These are phyloP conservation scores for Craterocephalus amniculus DNA, from an alignment of 2,797 vertebrate species.

Conservation along the genomic window DNA sequence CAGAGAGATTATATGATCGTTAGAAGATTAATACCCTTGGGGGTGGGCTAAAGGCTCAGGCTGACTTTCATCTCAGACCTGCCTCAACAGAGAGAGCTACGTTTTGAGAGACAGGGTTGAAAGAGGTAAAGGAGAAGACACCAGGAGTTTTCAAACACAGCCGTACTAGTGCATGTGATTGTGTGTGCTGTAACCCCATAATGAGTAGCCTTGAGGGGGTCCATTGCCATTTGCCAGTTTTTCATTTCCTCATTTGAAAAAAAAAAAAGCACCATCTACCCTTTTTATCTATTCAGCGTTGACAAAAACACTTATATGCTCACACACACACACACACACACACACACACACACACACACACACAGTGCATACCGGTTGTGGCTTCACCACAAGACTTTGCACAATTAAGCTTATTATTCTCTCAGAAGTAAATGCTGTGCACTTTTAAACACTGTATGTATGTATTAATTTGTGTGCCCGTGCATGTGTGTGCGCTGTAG, in stretches of 20 bases:
- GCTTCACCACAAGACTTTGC: conserved; percentile 84
- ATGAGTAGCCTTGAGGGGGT: conserved; percentile 90
- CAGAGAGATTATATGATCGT: conserved; percentile 88
- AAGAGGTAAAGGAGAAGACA: conserved; percentile 86
- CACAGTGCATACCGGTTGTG: conserved; percentile 82
- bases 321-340: conserved; percentile 77
- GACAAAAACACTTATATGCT: conserved; percentile 53
- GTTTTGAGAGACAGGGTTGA: conserved; percentile 83
- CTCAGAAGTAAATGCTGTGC: conserved; percentile 81
- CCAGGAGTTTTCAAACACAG: conserved; percentile 87
- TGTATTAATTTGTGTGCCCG: conserved; percentile 25
- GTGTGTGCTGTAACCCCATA: conserved; percentile 87
- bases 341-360: conserved; percentile 78
- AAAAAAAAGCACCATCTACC: conserved; percentile 37
- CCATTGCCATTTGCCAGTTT: conserved; percentile 86
- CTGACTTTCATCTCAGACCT: conserved; percentile 91
- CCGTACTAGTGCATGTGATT: conserved; percentile 61
- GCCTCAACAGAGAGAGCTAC: conserved; percentile 88
- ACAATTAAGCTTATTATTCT: conserved; percentile 87
- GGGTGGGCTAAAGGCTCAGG: conserved; percentile 83
- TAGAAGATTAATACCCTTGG: conserved; percentile 89
- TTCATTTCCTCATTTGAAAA: conserved; percentile 87
- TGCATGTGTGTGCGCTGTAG: conserved; percentile 76
- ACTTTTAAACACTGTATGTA: conserved; percentile 51
- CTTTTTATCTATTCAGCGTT: conserved; percentile 70